These are phyloP conservation scores for Platycercus adscitus DNA, from an alignment of 2,113 vertebrate species.

Conservation along the genomic window DNA sequence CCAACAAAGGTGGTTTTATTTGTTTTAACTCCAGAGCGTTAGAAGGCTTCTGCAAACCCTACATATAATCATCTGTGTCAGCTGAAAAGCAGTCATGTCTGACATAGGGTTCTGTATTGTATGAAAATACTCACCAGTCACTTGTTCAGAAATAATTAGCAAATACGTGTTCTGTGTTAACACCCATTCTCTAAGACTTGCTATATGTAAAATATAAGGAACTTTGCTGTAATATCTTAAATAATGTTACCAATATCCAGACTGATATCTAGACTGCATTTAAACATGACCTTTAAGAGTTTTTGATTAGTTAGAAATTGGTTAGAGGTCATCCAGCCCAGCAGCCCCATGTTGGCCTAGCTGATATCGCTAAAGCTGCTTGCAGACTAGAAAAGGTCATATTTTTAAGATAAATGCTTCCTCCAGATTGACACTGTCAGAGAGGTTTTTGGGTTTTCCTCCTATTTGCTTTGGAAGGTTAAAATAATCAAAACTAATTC, in stretches of 20 bases:
- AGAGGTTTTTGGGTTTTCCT: neutral
- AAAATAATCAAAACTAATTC: neutral
- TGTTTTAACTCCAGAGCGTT: neutral
- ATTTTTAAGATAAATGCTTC: neutral
- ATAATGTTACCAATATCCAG: neutral
- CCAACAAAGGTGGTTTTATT: slow-evolving; percentile 25
- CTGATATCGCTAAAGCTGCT: neutral
- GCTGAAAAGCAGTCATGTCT: neutral
- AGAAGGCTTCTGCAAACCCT: neutral
- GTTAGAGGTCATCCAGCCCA: neutral
- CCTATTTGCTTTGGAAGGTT: neutral
- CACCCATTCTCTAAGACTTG: neutral
- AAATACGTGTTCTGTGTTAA: neutral
- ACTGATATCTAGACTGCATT: neutral
- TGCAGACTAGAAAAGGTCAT: neutral
- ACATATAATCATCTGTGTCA: neutral
- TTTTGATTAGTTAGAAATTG: neutral
- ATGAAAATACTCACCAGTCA: neutral
- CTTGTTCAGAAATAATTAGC: neutral
- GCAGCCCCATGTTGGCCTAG: neutral
- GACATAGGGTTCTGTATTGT: neutral
- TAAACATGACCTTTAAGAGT: neutral
- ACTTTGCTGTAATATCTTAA: neutral
- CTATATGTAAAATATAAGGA: neutral
- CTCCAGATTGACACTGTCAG: neutral